Conservation (phyloP, 1,140 invertebrate species). For the Drosophila obscura region DNA sequence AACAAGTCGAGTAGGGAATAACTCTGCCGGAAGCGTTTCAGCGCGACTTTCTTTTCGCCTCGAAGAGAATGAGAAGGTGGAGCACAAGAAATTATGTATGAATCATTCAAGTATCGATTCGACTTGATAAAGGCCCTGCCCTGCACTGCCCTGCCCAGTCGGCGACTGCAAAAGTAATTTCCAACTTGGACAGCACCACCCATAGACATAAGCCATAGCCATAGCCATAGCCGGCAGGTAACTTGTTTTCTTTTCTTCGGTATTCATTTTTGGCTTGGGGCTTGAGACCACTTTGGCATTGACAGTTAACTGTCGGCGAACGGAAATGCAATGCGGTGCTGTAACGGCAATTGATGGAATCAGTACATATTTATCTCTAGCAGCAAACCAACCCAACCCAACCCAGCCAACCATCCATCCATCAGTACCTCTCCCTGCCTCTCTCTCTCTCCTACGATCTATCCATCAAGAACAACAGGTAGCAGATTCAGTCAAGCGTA, state of each 20-base stretch:
- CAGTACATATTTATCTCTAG: constrained; percentile 35
- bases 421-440: background rate
- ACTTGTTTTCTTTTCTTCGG: constrained; percentile 25
- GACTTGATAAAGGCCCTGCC: constrained; percentile 24
- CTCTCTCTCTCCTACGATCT: background rate
- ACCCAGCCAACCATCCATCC: constrained; percentile 29
- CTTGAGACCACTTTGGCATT: constrained; percentile 70
- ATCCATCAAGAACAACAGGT: constrained; percentile 67
- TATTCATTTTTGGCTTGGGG: constrained; percentile 43
- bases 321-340: constrained; percentile 78
- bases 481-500: constrained; percentile 62
- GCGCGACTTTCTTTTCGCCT: constrained; percentile 72
- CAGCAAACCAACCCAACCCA: constrained; percentile 12
- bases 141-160: constrained; percentile 55
- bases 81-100: constrained; percentile 50
- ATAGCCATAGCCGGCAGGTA: constrained; percentile 6
- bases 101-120: constrained; percentile 57
- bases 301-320: constrained; percentile 74
- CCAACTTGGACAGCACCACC: constrained; percentile 57
- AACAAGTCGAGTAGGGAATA: constrained; percentile 37
- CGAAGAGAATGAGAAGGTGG: constrained; percentile 16
- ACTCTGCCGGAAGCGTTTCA: constrained; percentile 67
- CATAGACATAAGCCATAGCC: no score
- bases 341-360: constrained; percentile 65
- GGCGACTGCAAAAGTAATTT: constrained; percentile 62